phyloP scores from a whole-genome alignment of 2,797 vertebrate species.

The Cuniculus paca region DNA sequence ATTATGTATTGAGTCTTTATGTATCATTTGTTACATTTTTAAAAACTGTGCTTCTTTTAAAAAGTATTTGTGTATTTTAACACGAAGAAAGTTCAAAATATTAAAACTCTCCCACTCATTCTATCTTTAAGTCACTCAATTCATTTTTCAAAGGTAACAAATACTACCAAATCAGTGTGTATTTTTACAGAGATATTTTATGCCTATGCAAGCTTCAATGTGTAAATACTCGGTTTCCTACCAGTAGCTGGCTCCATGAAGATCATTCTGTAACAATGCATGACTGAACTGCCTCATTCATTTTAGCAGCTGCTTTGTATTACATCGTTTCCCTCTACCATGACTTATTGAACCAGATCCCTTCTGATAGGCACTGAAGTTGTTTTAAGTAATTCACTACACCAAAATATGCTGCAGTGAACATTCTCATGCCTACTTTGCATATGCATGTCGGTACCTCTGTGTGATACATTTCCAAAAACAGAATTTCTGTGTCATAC shows the following conservation, averaged over 20 bases:
- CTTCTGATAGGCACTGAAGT: conserved; percentile 8
- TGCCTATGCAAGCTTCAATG: rapidly evolving
- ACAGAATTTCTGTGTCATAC: background rate
- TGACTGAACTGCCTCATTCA: background rate
- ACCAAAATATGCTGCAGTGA: background rate
- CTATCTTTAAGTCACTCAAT: background rate
- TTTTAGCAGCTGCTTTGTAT: background rate
- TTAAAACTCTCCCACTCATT: background rate
- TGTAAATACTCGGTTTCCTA: background rate
- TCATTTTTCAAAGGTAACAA: background rate
- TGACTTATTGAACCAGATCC: conserved; percentile 7
- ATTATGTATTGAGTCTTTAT: background rate
- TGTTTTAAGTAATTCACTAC: conserved; percentile 6
- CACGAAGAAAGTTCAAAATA: background rate
- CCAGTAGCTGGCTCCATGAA: background rate
- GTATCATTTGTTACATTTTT: background rate
- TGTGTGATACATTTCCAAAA: background rate
- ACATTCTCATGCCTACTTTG: background rate
- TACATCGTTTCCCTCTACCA: background rate
- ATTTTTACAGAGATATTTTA: background rate
- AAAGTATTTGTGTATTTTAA: background rate
- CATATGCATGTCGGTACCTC: background rate
- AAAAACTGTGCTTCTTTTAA: background rate
- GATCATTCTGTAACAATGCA: background rate
- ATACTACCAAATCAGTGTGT: background rate